Conservation (phyloP, 2,113 vertebrate species). For the Perca fluviatilis region DNA sequence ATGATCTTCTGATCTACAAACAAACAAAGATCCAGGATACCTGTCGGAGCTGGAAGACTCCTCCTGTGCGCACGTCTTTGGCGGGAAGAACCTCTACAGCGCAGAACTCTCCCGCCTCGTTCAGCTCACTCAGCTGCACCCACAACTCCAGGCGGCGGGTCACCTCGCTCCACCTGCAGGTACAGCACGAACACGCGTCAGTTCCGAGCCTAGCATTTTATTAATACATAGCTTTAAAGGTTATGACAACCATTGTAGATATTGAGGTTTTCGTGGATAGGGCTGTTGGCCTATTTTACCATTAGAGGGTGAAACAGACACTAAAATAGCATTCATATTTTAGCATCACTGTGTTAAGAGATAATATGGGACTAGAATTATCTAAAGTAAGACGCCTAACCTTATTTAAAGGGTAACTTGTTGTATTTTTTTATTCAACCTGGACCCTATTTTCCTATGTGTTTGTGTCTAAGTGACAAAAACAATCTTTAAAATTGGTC, state of each 20-base stretch:
- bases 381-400: neutral
- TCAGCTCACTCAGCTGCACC: constrained; percentile 95
- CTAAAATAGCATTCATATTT: neutral
- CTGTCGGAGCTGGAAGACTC: constrained; percentile 95
- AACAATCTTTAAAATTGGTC: no score
- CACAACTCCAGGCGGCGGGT: constrained; percentile 94
- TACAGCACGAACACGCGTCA: neutral
- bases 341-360: neutral
- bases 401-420: no score
- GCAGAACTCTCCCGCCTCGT: constrained; percentile 92
- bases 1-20: neutral
- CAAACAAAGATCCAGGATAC: constrained; percentile 61
- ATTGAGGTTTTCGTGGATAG: neutral
- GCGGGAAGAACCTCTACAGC: constrained; percentile 91
- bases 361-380: neutral
- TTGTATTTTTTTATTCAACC: no score
- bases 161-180: constrained; percentile 90
- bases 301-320: neutral
- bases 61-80: constrained; percentile 91
- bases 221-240: neutral
- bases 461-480: no score
- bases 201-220: neutral
- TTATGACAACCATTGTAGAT: neutral
- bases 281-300: no score
- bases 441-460: no score